Evolutionary conservation across 2,797 vertebrate species (phyloP).

Genomic region (Petrocephalus sullivani): DNA sequence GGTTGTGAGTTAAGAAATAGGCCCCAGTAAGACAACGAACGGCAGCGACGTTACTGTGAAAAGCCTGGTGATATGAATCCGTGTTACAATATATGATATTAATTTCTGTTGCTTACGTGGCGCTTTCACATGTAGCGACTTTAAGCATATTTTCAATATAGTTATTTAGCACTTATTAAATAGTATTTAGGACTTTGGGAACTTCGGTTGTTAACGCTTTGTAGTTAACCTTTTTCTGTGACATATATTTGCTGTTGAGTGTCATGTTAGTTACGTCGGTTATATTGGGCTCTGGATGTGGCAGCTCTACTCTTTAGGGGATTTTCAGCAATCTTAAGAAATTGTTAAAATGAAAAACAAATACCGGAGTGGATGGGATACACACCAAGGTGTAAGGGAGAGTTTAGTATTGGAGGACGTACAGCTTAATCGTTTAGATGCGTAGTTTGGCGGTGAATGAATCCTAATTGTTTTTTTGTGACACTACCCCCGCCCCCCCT

Average conservation of each 20-base stretch:
- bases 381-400: neutral
- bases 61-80: neutral
- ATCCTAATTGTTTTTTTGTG: too few relatives aligned
- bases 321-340: neutral
- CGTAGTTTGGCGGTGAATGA: neutral
- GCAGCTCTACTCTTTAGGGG: neutral
- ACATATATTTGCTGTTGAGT: neutral
- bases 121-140: neutral
- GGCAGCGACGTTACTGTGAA: neutral
- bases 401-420: neutral
- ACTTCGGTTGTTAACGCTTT: neutral
- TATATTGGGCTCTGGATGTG: neutral
- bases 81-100: neutral
- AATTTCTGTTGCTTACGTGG: neutral
- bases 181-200: neutral
- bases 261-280: neutral
- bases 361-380: neutral
- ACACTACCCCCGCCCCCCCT: neutral
- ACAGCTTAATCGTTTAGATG: neutral
- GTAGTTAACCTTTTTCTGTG: neutral
- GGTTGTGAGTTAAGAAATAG: neutral
- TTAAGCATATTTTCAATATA: neutral
- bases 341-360: neutral
- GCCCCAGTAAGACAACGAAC: neutral
- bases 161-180: neutral